Evolutionary conservation across 2,888 invertebrate species (phyloP).

Genomic region (Glaucopsyche alexis): DNA sequence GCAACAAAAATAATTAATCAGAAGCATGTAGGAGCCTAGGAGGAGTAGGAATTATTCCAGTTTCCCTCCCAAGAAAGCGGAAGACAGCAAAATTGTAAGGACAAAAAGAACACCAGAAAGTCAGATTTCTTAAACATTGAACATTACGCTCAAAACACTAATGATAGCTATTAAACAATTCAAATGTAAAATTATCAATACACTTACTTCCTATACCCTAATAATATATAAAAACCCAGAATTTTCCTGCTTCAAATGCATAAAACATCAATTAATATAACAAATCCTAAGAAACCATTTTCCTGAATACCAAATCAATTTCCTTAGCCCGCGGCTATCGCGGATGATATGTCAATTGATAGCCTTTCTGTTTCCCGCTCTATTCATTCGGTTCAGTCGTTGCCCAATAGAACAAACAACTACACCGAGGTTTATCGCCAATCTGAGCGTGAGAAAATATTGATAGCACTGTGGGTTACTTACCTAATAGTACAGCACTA

Average conservation of each 20-base stretch:
- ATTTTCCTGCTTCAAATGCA: background rate
- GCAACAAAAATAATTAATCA: too few relatives aligned
- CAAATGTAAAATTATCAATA: too few relatives aligned
- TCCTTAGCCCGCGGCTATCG: background rate
- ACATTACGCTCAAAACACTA: too few relatives aligned
- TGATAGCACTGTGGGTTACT: background rate
- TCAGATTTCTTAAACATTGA: too few relatives aligned
- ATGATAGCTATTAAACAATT: too few relatives aligned
- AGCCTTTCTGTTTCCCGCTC: slow-evolving; percentile 23
- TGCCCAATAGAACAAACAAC: background rate
- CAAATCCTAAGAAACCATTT: background rate
- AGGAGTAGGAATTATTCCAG: too few relatives aligned
- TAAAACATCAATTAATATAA: too few relatives aligned
- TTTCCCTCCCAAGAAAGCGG: too few relatives aligned
- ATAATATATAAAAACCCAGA: background rate
- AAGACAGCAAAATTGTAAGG: too few relatives aligned
- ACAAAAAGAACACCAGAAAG: too few relatives aligned
- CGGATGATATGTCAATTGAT: slow-evolving; percentile 18
- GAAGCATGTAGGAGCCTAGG: too few relatives aligned
- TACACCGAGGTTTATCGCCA: slow-evolving; percentile 1
- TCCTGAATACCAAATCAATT: background rate
- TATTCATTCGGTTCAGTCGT: background rate
- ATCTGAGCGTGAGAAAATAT: slow-evolving; percentile 11
- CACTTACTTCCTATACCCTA: too few relatives aligned
- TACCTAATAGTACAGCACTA: background rate